Conservation (phyloP, 2,888 invertebrate genomes). For the Stenchaetothrips biformis region DNA sequence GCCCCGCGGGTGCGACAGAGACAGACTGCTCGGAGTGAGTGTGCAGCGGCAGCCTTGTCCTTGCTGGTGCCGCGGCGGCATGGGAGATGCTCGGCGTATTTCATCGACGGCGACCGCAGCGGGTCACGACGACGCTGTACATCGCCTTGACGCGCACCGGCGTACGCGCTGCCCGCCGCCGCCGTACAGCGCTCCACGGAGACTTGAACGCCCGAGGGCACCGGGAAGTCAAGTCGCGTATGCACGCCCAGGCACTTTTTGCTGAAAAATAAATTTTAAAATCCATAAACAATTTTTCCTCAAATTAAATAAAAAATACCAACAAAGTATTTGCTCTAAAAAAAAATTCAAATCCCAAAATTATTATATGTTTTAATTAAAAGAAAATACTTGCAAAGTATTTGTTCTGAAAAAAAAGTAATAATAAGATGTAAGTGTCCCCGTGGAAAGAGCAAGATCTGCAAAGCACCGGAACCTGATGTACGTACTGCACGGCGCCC, state of each 20-base stretch:
- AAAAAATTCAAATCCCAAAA: neutral
- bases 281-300: neutral
- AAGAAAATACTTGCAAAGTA: too few species aligned
- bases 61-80: neutral
- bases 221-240: neutral
- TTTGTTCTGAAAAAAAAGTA: too few species aligned
- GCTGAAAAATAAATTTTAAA: too few species aligned
- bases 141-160: neutral
- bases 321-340: neutral
- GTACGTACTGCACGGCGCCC: neutral
- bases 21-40: too few species aligned
- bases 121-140: neutral
- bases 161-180: neutral
- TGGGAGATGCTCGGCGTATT: neutral
- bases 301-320: neutral
- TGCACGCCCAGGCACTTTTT: too few species aligned
- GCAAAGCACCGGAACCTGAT: too few species aligned
- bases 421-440: too few species aligned
- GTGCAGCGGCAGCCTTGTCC: constrained; percentile 11
- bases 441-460: too few species aligned
- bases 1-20: neutral
- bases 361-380: too few species aligned
- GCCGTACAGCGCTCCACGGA: neutral
- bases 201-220: neutral
- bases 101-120: neutral